Evolutionary conservation across 2,888 invertebrate genomes (phyloP), one percentile per base, ranked within the genome.

Genomic region (Cryptophagus acutangulus): DNA sequence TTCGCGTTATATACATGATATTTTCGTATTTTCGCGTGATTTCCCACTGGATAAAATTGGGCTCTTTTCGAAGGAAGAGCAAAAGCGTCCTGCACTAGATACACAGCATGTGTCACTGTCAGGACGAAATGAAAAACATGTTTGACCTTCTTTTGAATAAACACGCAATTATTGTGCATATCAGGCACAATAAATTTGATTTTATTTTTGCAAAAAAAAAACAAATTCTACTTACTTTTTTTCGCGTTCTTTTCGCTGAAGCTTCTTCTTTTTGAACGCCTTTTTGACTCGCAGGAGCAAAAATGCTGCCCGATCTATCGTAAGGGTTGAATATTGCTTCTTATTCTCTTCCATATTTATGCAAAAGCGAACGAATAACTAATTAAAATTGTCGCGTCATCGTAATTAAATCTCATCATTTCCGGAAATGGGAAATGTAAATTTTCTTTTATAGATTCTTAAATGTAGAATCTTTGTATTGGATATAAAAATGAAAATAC

Each of bases 301-400:
- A 68, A 92, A 91, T 38, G 91, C 91, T 36, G 91, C 91, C 51
- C 89, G 79, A 74, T 90, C 91, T 66, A 92, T 88, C 57, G 89
- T 87, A 54, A 90, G 73, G 40, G 80, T 75, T 47, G 82, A 77
- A 55, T 80, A 79, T 54, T 73, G 71, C 59, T 78, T 78, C 67
- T 78, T 76, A n/a, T n/a, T n/a, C 60, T 70, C 68, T 40, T 69
- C 69, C 66, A 68, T 68, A 35, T 45, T 46, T 26, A n/a, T n/a
- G n/a, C n/a, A n/a, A n/a, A n/a, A n/a, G n/a, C n/a, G n/a, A n/a
- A n/a, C n/a, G n/a, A n/a, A n/a, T n/a, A n/a, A n/a, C n/a, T n/a
- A n/a, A n/a, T n/a, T n/a, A n/a, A n/a, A n/a, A n/a, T n/a, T n/a
- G n/a, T n/a, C n/a, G n/a, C n/a, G n/a, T n/a, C n/a, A n/a, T n/a